These are phyloP conservation scores for Drosophila pachea DNA, from an alignment of 1,140 invertebrate species.

Conservation along the genomic window DNA sequence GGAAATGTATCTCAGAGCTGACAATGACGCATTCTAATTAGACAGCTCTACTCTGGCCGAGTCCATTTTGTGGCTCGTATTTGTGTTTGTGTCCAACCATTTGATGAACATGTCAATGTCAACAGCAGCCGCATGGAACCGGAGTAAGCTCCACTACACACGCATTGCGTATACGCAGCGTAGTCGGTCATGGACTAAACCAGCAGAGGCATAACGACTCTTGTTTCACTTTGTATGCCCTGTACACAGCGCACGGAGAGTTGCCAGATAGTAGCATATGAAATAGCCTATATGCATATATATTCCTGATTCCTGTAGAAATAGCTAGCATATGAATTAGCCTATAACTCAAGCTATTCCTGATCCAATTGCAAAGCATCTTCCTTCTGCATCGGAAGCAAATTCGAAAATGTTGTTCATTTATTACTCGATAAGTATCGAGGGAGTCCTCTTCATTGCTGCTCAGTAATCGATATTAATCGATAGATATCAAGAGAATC, in stretches of 20 bases:
- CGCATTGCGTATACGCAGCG: slow-evolving; percentile 21
- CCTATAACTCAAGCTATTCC: too few relatives aligned
- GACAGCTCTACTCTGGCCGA: slow-evolving; percentile 18
- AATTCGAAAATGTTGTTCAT: too few relatives aligned
- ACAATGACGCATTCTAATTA: slow-evolving; percentile 40
- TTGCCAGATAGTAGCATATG: too few relatives aligned
- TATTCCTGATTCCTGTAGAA: too few relatives aligned
- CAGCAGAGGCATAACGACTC: background rate
- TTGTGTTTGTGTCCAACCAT: slow-evolving; percentile 5
- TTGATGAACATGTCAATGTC: slow-evolving; percentile 25
- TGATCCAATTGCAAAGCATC: too few relatives aligned
- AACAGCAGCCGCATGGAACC: slow-evolving; percentile 20
- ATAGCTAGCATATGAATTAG: too few relatives aligned
- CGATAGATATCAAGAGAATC: too few relatives aligned
- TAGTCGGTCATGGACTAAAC: background rate
- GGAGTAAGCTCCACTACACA: background rate
- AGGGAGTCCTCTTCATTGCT: too few relatives aligned
- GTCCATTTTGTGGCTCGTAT: background rate
- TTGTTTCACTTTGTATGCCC: background rate
- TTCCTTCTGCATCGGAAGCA: too few relatives aligned
- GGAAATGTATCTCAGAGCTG: slow-evolving; percentile 28
- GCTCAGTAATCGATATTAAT: too few relatives aligned
- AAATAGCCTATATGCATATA: too few relatives aligned
- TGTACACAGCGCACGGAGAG: background rate
- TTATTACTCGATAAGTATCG: too few relatives aligned